These are phyloP conservation scores for Premnoplex brunnescens DNA, from an alignment of 2,797 vertebrate genomes.

Conservation along the genomic window DNA sequence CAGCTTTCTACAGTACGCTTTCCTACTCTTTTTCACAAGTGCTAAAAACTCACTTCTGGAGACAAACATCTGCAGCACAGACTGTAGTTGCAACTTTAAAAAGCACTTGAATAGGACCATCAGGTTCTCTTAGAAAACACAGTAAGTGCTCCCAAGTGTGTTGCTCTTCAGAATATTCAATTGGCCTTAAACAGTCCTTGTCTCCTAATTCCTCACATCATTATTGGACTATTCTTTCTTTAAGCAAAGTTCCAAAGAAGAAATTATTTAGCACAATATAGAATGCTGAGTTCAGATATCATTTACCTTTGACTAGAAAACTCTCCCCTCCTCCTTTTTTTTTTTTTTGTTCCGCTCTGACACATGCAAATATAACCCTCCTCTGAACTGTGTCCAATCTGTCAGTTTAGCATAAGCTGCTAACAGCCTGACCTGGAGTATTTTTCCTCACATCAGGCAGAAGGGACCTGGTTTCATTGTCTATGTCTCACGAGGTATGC, in stretches of 20 bases:
- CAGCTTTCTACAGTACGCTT: background rate
- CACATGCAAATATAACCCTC: background rate
- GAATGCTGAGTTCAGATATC: background rate
- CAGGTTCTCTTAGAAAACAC: background rate
- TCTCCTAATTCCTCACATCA: background rate
- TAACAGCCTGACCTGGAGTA: background rate
- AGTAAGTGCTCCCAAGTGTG: background rate
- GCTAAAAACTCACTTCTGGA: background rate
- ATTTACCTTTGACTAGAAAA: background rate
- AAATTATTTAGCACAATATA: background rate
- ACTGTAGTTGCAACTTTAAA: background rate
- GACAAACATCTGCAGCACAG: background rate
- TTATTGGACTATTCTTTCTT: background rate
- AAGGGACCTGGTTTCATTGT: background rate
- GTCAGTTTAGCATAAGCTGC: background rate
- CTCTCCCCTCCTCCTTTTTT: background rate
- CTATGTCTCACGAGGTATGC: background rate
- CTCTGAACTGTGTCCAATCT: background rate
- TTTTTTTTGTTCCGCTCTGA: background rate
- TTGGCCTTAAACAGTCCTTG: background rate
- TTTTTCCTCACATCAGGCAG: background rate
- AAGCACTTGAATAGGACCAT: background rate
- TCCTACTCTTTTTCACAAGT: background rate
- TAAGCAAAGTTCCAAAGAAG: background rate
- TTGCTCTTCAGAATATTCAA: background rate